phyloP scores from a whole-genome alignment of 92 coral and sea anemone genomes.

The Phenganax stokvisi region DNA sequence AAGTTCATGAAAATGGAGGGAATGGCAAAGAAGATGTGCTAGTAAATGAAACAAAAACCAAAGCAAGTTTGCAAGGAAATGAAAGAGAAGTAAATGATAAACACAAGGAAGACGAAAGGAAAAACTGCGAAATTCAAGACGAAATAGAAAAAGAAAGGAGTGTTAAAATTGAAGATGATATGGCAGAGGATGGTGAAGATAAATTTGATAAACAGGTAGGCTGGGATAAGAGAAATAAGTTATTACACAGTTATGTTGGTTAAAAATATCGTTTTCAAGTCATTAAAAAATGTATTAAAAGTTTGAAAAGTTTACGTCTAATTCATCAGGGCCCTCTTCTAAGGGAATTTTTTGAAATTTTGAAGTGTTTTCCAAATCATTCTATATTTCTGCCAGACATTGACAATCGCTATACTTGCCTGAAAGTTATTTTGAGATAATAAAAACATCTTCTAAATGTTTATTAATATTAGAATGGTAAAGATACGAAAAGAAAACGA shows the following conservation, averaged over 20 bases:
- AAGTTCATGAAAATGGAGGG: background rate
- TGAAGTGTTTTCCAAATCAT: no score
- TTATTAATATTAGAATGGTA: background rate
- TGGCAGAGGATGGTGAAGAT: constrained; percentile 7
- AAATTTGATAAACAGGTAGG: background rate
- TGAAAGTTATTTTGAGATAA: no score
- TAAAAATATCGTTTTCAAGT: no score
- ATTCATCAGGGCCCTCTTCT: no score
- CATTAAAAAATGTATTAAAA: no score
- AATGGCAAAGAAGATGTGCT: constrained; percentile 15
- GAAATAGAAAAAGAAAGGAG: background rate
- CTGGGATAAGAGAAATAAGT: no score
- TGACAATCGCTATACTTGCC: no score
- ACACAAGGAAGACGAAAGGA: constrained; percentile 1
- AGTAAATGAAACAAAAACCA: constrained; percentile 3
- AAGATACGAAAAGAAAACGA: constrained; percentile 46
- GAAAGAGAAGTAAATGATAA: background rate
- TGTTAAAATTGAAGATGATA: constrained; percentile 22
- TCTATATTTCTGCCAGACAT: no score
- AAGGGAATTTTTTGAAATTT: no score
- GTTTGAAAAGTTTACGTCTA: no score
- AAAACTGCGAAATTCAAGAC: background rate
- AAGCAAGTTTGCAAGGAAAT: background rate
- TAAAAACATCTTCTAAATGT: no score
- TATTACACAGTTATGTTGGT: no score